Evolutionary conservation across 2,113 vertebrate genomes (phyloP).

Genomic region (Alouatta palliata): DNA sequence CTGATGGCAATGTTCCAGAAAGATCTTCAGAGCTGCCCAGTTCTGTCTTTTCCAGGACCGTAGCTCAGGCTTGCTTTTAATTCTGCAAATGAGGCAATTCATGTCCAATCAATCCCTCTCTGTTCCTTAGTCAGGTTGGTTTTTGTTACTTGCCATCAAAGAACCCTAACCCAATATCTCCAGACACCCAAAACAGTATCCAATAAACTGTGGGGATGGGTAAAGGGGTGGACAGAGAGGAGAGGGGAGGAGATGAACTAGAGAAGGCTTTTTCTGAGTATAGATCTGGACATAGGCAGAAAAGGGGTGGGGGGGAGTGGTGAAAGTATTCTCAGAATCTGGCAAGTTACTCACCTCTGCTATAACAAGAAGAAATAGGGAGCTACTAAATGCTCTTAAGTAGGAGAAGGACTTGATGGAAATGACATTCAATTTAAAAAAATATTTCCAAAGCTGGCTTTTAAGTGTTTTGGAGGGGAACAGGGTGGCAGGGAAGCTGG

Average conservation of each 20-base stretch:
- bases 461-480: not conserved
- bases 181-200: not conserved
- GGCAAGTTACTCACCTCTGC: not conserved
- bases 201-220: not conserved
- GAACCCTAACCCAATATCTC: not conserved
- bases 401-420: not conserved
- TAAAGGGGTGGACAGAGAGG: not conserved
- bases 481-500: not conserved
- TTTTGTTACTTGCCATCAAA: not conserved
- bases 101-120: not conserved
- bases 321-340: not conserved
- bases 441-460: not conserved
- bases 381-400: not conserved
- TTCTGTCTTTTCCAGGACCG: not conserved
- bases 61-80: not conserved
- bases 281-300: not conserved
- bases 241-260: not conserved
- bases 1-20: not conserved
- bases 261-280: not conserved
- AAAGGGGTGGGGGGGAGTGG: not conserved
- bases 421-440: not conserved
- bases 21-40: not conserved
- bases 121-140: not conserved
- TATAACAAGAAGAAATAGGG: not conserved
- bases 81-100: not conserved